Conservation (phyloP, 92 coral and sea anemone species). For the Zoanthus solanderi region DNA sequence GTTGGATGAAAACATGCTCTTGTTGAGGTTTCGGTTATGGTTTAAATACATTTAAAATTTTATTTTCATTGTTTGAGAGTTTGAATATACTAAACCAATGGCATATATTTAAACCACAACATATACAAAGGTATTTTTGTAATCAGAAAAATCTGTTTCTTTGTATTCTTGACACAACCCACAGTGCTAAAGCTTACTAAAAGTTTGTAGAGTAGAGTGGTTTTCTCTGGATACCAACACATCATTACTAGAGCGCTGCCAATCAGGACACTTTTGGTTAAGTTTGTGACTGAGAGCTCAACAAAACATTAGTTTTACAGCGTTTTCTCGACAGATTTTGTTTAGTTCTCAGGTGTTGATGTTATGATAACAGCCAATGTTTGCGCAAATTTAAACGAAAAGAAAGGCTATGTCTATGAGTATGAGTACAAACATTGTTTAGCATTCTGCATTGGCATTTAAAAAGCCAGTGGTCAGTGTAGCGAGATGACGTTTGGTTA, state of each 20-base stretch:
- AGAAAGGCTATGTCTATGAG: neutral
- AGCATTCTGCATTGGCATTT: neutral
- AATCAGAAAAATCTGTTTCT: constrained; percentile 3
- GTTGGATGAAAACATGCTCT: too few relatives aligned
- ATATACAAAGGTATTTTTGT: constrained; percentile 45
- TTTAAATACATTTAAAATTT: neutral
- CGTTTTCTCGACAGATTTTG: neutral
- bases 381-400: neutral
- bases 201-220: too few relatives aligned
- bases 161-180: neutral
- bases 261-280: neutral
- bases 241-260: neutral
- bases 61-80: neutral
- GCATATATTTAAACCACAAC: neutral
- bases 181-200: neutral
- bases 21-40: neutral
- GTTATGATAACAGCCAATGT: neutral
- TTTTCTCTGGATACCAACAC: too few relatives aligned
- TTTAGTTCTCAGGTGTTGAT: neutral
- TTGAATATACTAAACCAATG: neutral
- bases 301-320: neutral
- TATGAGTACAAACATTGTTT: too few relatives aligned
- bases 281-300: neutral
- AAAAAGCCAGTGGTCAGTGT: neutral
- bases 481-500: neutral